Evolutionary conservation across 2,113 vertebrate species (phyloP), one percentile per base, ranked within the genome.

Genomic region (Psephotus haematonotus): DNA sequence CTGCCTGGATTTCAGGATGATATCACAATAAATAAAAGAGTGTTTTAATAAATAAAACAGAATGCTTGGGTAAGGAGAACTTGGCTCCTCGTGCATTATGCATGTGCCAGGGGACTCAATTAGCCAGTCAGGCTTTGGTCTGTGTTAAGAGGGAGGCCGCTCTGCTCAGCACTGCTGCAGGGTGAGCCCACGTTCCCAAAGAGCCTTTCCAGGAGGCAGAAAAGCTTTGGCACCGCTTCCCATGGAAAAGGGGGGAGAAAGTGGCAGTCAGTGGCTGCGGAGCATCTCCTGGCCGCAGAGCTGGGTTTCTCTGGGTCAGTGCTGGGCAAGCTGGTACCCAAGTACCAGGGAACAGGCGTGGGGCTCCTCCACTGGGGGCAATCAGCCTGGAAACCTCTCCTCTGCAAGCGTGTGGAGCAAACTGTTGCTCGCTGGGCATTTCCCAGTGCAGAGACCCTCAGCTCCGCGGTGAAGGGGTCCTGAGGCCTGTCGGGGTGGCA

Each of bases 71-170:
- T 31, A 67, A 70, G 60, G 53, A 46, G 63, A 39, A 59, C 47
- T 41, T 68, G 69, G 43, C 77, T 92, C 37, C 49, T 82, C 3
- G 3, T 95, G 93, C 92, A 94, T 96, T 85, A 97, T 96, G 82
- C 64, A 96, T 92, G 97, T 92, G 94, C 67, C 92, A 4, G 77
- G 96, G 96, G 97, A 97, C 39, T 89, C 93, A 97, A 97, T 97
- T 97, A 96, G 89, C 69, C 0, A 7, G 59, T 20, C 59, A 20
- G 6, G 64, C 87, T 96, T 80, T 93, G 88, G 85, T 72, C 50
- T 85, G 86, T 46, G 83, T 37, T 63, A 70, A 86, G 74, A 71
- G 82, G 79, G 67, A 95, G 91, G 80, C 77, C 1, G 22, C 35
- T 37, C 59, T 0, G 2, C 72, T 60, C 3, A 0, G 27, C 3